Conservation (phyloP, 2,113 vertebrate genomes). For the Erythrolamprus reginae region DNA sequence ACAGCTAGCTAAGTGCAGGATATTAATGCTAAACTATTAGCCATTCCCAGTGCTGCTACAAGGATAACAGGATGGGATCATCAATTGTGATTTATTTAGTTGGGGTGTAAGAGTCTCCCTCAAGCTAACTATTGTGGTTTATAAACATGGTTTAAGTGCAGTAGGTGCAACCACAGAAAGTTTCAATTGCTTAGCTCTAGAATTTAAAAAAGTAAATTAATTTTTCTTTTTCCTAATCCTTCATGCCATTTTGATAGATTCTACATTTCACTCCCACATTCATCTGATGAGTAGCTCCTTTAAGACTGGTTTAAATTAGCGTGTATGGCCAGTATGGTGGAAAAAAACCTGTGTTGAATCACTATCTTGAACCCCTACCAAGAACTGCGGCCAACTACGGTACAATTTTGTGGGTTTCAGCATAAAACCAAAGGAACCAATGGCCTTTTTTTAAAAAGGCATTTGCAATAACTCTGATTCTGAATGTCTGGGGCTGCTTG, state of each 20-base stretch:
- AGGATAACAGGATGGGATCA: background rate
- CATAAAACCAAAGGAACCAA: background rate
- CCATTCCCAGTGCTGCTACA: background rate
- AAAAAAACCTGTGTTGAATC: constrained; percentile 8
- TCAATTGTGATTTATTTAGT: background rate
- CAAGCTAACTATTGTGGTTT: background rate
- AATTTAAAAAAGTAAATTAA: background rate
- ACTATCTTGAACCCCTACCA: background rate
- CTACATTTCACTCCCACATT: constrained; percentile 7
- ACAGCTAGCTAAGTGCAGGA: background rate
- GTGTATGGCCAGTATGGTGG: background rate
- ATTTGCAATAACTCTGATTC: constrained; percentile 1
- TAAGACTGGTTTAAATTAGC: constrained; percentile 12
- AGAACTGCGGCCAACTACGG: background rate
- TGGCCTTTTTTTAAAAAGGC: background rate
- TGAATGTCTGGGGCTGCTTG: background rate
- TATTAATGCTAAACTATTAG: background rate
- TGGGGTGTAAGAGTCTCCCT: background rate
- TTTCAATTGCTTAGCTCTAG: background rate
- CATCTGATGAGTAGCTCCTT: background rate
- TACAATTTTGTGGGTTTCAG: constrained; percentile 1
- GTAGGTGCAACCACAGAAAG: background rate
- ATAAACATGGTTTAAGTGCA: background rate
- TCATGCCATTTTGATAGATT: background rate
- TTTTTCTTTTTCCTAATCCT: background rate